Percentiles rank a stretch among this genome's conserved stretches.
phyloP scores from a whole-genome alignment of 2,888 invertebrate genomes.

The Scaptomyza parva region DNA sequence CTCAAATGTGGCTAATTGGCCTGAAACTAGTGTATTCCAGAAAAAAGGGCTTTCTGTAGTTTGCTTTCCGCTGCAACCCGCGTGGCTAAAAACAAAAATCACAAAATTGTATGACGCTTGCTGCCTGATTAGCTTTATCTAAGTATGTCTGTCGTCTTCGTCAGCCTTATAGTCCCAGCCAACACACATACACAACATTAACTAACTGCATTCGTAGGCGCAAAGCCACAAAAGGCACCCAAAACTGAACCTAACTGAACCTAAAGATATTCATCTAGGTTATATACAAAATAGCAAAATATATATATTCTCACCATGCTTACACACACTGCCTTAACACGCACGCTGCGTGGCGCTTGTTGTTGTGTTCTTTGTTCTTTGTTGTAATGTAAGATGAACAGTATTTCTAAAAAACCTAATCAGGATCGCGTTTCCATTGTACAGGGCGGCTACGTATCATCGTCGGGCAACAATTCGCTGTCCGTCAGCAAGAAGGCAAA shows the following conservation, averaged over 20 bases:
- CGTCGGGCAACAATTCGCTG: conserved; percentile 86
- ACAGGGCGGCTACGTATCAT: conserved; percentile 88
- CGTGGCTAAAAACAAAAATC: conserved; percentile 32
- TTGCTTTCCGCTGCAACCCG: conserved; percentile 18
- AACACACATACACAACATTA: conserved; percentile 21
- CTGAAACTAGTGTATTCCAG: conserved; percentile 60
- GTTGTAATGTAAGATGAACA: conserved; percentile 74
- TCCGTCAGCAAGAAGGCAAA: conserved; percentile 92
- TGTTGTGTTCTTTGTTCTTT: conserved; percentile 82
- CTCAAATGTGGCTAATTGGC: conserved; percentile 9
- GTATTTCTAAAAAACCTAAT: conserved; percentile 84
- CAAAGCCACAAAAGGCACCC: background rate
- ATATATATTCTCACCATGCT: conserved; percentile 30
- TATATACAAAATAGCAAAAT: background rate
- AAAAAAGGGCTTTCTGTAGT: conserved; percentile 41
- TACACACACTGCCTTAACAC: conserved; percentile 68
- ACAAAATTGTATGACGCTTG: conserved; percentile 17
- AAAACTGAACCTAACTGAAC: background rate
- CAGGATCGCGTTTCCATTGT: conserved; percentile 89
- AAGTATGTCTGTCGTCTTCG: conserved; percentile 64
- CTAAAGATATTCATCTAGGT: background rate
- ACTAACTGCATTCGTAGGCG: conserved; percentile 18
- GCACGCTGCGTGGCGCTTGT: conserved; percentile 84
- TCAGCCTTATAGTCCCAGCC: conserved; percentile 30
- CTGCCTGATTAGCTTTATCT: conserved; percentile 50